A percentile compares a stretch with the other conserved stretches of the same genome.
Evolutionary conservation across 2,888 invertebrate genomes (phyloP).

Genomic region (Fragum fragum): DNA sequence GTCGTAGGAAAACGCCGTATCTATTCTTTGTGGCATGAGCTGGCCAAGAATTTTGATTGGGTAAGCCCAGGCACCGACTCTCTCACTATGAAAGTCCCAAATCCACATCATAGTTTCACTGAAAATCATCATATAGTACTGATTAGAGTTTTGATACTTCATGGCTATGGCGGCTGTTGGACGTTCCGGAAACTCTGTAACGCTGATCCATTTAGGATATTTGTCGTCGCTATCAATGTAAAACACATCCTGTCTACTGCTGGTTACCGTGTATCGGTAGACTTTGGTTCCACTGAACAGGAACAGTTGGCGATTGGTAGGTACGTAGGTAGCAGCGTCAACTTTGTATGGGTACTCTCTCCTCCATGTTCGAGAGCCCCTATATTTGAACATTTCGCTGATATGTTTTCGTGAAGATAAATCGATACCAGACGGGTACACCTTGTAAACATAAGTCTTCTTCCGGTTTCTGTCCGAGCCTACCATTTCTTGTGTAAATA

Average conservation of each 20-base stretch:
- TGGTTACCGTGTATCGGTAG: slow-evolving; percentile 39
- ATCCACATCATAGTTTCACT: slow-evolving; percentile 63
- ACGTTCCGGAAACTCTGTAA: slow-evolving; percentile 57
- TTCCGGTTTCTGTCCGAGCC: not conserved
- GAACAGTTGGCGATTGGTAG: slow-evolving; percentile 33
- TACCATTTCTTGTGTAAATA: slow-evolving; percentile 39
- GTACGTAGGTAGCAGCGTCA: slow-evolving; percentile 59
- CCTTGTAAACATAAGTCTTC: slow-evolving; percentile 50
- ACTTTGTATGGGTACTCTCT: slow-evolving; percentile 50
- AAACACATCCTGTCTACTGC: not conserved
- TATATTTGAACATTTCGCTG: slow-evolving; percentile 37
- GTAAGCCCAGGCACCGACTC: slow-evolving; percentile 63
- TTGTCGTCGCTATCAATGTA: slow-evolving; percentile 30
- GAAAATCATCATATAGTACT: slow-evolving; percentile 60
- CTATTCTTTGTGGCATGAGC: slow-evolving; percentile 50
- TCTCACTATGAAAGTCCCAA: slow-evolving; percentile 55
- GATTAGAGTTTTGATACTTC: slow-evolving; percentile 31
- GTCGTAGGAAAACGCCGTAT: slow-evolving; percentile 34
- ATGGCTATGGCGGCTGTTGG: slow-evolving; percentile 59
- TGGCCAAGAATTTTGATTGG: slow-evolving; percentile 56
- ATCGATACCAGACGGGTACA: slow-evolving; percentile 30
- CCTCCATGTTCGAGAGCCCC: not conserved
- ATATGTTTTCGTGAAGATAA: slow-evolving; percentile 30
- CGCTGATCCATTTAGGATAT: slow-evolving; percentile 60
- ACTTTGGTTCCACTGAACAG: slow-evolving; percentile 52